These are phyloP conservation scores for Pachycephala philippinensis DNA, from an alignment of 2,113 vertebrate species.

Conservation along the genomic window DNA sequence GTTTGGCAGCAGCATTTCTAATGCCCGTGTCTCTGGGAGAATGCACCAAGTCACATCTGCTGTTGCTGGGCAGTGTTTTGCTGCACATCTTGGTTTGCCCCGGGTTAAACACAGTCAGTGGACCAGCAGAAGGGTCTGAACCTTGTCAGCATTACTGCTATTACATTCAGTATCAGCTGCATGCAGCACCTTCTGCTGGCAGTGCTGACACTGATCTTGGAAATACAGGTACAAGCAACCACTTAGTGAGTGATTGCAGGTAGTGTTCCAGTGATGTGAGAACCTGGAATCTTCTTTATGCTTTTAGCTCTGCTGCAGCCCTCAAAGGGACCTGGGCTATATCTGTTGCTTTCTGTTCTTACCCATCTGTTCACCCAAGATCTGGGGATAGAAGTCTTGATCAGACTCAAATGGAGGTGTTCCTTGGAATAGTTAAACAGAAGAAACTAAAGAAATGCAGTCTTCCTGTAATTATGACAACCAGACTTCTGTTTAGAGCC, in stretches of 20 bases:
- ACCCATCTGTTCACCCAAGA: not conserved
- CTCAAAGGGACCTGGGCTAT: not conserved
- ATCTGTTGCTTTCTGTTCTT: not conserved
- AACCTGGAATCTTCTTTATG: not conserved
- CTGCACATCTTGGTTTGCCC: not conserved
- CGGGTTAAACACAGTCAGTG: not conserved
- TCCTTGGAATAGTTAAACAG: not conserved
- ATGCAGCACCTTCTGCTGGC: not conserved
- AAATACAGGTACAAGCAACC: not conserved
- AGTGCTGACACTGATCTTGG: not conserved
- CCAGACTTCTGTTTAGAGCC: not conserved
- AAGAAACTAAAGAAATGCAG: not conserved
- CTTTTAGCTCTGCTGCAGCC: not conserved
- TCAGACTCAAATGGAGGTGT: not conserved
- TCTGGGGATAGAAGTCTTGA: not conserved
- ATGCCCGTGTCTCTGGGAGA: not conserved
- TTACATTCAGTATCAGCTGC: not conserved
- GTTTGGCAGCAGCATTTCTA: not conserved
- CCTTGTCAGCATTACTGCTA: not conserved
- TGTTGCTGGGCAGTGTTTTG: not conserved
- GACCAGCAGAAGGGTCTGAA: not conserved
- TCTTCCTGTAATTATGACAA: not conserved
- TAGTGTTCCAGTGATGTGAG: not conserved
- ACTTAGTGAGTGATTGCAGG: not conserved
- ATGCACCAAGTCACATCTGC: not conserved